Conservation (phyloP, 2,113 vertebrate genomes). For the Poecile atricapillus region DNA sequence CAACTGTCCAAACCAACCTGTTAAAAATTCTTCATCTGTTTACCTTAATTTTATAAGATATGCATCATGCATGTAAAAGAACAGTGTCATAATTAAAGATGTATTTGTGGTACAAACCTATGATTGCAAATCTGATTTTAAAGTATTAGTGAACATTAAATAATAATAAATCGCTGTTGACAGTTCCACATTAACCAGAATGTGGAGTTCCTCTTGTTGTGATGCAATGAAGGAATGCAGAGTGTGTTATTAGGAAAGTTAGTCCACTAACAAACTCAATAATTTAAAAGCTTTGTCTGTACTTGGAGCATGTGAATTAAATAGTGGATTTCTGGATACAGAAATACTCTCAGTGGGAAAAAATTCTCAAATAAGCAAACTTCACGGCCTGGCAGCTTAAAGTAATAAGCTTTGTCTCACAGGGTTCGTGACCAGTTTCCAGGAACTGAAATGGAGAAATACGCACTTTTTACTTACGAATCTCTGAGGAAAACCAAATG, state of each 20-base stretch:
- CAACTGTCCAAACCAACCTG: background rate
- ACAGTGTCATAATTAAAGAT: background rate
- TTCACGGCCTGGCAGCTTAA: background rate
- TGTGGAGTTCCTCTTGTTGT: background rate
- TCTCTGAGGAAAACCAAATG: conserved; percentile 87
- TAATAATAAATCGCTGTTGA: background rate
- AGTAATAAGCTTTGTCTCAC: conserved; percentile 15
- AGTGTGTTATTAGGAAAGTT: background rate
- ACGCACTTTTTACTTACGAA: conserved; percentile 84
- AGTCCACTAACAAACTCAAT: background rate
- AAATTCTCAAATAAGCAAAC: background rate
- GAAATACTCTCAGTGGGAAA: background rate
- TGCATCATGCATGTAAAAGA: background rate
- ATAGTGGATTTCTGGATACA: background rate
- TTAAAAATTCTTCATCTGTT: background rate
- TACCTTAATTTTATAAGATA: background rate
- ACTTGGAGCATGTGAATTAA: background rate
- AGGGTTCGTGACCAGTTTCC: conserved; percentile 89
- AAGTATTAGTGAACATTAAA: background rate
- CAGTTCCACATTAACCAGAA: background rate
- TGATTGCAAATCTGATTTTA: background rate
- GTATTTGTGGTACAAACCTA: background rate
- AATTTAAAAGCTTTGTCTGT: background rate
- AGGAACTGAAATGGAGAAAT: conserved; percentile 90
- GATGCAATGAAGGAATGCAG: background rate